Base-by-base conservation (phyloP, 2,113 vertebrate species). In the Lamprologus tigripictilis region DNA sequence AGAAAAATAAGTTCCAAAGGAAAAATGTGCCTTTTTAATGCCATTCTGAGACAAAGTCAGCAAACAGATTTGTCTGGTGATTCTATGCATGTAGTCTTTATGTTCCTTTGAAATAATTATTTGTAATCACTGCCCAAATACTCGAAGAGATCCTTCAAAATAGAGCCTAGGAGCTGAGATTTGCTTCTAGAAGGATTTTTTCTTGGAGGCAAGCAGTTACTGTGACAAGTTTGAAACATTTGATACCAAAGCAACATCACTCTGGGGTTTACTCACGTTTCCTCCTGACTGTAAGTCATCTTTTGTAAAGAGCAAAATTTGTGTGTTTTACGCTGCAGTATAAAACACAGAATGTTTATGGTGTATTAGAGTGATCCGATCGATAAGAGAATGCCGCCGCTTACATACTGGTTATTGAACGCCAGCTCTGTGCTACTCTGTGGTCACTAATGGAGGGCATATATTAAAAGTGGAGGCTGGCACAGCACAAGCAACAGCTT, bases 401-500 rank as follows among this genome's bases (percentile, higher is more conserved):
- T 81, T 88, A 88, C 82, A 79, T 89, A 84, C 84, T 73, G 83
- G 54, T 84, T 84, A 84, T 86, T 73, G 84, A 88, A 81, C 12
- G 68, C 47, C 73, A 71, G 54, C 6, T 5, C 88, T 33, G 37
- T 66, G 42, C 35, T 33, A 45, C 17, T 66, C 55, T 55, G 83
- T 54, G 78, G 78, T 83, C 51, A 66, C 83, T 86, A 83, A 86
- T 87, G 85, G 82, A 88, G 42, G 26, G 26, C 2, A 23, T 61
- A 19, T 33, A 83, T 80, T 78, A 51, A 78, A 78, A 78, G 76
- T 58, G 55, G 51, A 54, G 21, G 49, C 17, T 53, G 49, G 55
- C 49, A 58, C 66, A 51, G 12, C n/a, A 33, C 33, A 6, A 40
- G 31, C 49, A 73, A 61, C 26, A 12, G 37, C 58, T 53, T 45